Evolutionary conservation across 2,797 vertebrate species (phyloP), one percentile per base, ranked within the genome.

Genomic region (Cynodonichthys magdalenae): DNA sequence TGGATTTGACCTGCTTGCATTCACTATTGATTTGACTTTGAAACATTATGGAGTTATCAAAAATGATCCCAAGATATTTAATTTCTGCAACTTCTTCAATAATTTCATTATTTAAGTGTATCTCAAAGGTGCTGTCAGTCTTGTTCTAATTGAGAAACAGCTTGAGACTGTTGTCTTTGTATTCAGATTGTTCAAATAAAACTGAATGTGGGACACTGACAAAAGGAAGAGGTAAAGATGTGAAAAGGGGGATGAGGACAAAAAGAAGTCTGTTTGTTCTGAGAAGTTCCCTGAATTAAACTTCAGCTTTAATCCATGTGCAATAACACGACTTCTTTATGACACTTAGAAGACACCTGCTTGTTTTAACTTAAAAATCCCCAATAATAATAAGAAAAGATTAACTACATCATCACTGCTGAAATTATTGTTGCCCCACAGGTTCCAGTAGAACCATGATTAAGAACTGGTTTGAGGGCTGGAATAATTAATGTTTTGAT

Each of bases 341-440:
- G 79, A 78, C 85, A 69, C 78, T 71, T 73, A 54, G 52, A 63
- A 80, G 67, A 75, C 73, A 81, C 70, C 76, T 74, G 68, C 71
- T 72, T 71, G 66, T 75, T 80, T 74, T 82, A 73, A 77, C 53
- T 70, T 59, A 70, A 77, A 75, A 27, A 66, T 36, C 57, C 19
- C 63, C 79, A 73, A 87, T 85, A 82, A 80, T 45, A 44, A 48
- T 6, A 67, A 54, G 50, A 52, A 48, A 75, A 61, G 31, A 59
- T 69, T 61, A 66, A 68, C 41, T 66, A 28, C 5, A 66, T 45
- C 54, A 34, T 34, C 53, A 17, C 48, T 53, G 29, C 55, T 61
- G 18, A 39, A 70, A 70, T 51, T 59, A 46, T 10, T 58, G 51
- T 31, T 56, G 46, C 44, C 55, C 45, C 24, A 12, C 29, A 69